Evolutionary conservation across 2,797 vertebrate species (phyloP).

Genomic region (Parauchenoglanis punctatus): DNA sequence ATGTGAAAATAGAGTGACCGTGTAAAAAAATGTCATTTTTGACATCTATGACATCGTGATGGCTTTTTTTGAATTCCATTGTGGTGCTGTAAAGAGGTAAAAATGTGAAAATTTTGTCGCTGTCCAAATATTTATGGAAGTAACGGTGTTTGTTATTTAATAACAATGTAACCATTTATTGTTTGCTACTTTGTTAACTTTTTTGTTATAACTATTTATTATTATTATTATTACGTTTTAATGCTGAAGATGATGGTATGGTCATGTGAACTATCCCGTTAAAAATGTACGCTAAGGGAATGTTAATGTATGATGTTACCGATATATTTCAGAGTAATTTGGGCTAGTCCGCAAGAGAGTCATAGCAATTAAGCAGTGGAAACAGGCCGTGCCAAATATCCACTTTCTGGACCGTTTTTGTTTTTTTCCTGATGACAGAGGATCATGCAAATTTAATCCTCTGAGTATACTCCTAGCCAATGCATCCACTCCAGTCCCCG

Average conservation of each 20-base stretch:
- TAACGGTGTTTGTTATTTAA: too few relatives aligned
- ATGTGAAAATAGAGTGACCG: too few relatives aligned
- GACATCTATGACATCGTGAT: too few relatives aligned
- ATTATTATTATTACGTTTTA: neutral
- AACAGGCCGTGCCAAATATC: neutral
- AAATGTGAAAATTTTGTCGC: too few relatives aligned
- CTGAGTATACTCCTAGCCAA: neutral
- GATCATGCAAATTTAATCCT: neutral
- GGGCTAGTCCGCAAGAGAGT: neutral
- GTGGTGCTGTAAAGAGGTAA: too few relatives aligned
- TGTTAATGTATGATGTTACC: neutral
- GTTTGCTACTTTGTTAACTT: neutral
- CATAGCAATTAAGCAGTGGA: neutral
- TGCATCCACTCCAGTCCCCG: neutral
- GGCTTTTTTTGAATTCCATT: too few relatives aligned
- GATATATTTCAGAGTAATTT: neutral
- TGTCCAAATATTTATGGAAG: too few relatives aligned
- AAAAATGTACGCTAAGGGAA: neutral
- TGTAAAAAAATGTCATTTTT: too few relatives aligned
- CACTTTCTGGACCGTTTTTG: neutral
- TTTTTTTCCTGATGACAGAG: neutral
- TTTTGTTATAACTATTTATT: neutral
- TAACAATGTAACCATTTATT: neutral
- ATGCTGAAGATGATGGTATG: neutral
- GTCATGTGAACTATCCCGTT: neutral